Evolutionary conservation across 2,797 vertebrate genomes (phyloP), one percentile per base, ranked within the genome.

Genomic region (Hozukius guyotensis): DNA sequence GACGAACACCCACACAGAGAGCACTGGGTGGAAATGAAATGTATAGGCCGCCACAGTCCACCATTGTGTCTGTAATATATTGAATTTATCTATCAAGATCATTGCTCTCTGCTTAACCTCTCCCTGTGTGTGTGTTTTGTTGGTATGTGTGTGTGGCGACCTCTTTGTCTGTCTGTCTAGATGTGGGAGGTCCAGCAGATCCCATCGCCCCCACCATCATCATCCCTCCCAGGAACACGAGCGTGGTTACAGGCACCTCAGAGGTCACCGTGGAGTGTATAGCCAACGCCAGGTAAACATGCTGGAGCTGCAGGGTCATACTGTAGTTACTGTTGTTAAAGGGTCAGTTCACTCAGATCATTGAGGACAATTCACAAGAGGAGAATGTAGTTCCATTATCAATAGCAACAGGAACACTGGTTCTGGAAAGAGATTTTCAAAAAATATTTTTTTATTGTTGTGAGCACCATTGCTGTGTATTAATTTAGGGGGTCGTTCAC

Each of bases 201-300:
- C 98, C 98, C 85, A 99, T 99, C 0, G 98, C 98, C 1, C 98
- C 98, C 22, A 97, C 96, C 80, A 99, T 99, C 89, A 96, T 99
- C 79, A 94, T 99, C 82, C 96, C 98, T 1, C 98, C 98, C 59
- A 96, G 94, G 93, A 99, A 99, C 95, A 99, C 97, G 29, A 99
- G 98, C 0, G 97, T 99, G 71, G 96, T 98, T 77, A 94, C 96
- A 0, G 98, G 98, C 4, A 97, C 97, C 53, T 98, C 97, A 0
- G 98, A 99, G 89, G 97, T 97, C 87, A 98, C 96, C 13, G 95
- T 99, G 97, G 98, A 99, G 92, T 99, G 98, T 0, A 97, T 99
- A 72, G 98, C 98, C 91, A 99, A 99, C 0, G 98, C 98, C 91
- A 97, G 98, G 98, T 95, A 63, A 94, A 75, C 36, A 4, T 3